Evolutionary conservation across 2,113 vertebrate species (phyloP).

Genomic region (Parotia lawesii): DNA sequence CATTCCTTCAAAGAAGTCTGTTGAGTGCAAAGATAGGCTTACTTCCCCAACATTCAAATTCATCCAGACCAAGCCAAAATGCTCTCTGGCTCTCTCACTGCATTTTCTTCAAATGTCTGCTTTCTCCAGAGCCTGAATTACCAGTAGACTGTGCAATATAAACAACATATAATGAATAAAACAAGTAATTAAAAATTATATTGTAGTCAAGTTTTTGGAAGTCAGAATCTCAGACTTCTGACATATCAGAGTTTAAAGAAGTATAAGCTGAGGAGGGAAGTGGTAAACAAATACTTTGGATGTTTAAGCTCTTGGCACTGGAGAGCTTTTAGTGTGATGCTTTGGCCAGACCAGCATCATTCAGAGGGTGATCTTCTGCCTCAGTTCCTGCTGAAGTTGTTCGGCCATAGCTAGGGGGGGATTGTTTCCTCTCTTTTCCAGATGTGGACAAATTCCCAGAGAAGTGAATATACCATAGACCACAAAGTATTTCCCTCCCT

Average conservation of each 20-base stretch:
- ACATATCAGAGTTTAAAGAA: background rate
- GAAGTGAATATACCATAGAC: background rate
- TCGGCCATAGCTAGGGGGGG: background rate
- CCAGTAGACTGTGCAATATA: background rate
- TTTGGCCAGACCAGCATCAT: background rate
- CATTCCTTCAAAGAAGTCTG: background rate
- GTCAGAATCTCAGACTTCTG: background rate
- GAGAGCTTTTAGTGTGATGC: background rate
- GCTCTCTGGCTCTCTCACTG: background rate
- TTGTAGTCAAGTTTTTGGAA: background rate
- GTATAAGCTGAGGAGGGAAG: background rate
- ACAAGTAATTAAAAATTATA: background rate
- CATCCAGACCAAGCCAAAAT: background rate
- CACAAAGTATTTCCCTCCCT: conserved; percentile 24
- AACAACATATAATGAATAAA: background rate
- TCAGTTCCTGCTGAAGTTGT: background rate
- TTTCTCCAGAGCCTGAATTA: background rate
- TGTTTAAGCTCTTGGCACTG: background rate
- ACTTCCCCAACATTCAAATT: background rate
- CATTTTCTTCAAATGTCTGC: background rate
- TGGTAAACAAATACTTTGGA: background rate
- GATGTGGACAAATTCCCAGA: conserved; percentile 4
- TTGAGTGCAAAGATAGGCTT: background rate
- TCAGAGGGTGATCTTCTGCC: background rate
- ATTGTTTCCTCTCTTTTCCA: background rate